phyloP scores from a whole-genome alignment of 2,888 invertebrate genomes.

The Metallyticus violacea region DNA sequence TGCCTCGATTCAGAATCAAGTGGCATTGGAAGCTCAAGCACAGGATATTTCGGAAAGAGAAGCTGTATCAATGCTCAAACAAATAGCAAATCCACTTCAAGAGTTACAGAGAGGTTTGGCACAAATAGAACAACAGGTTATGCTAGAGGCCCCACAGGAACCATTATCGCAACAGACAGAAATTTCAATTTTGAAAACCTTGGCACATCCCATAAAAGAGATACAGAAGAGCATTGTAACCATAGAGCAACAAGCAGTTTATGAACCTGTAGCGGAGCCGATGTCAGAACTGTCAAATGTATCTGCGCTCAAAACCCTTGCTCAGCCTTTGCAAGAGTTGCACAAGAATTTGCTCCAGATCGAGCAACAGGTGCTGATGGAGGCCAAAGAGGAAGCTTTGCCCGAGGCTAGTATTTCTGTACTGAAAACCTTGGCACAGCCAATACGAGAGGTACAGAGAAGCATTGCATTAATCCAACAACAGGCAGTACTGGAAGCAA shows the following conservation, averaged over 20 bases:
- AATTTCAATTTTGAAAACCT: slow-evolving; percentile 45
- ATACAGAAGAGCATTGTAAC: slow-evolving; percentile 42
- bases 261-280: slow-evolving; percentile 32
- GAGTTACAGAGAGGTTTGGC: neutral
- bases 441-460: slow-evolving; percentile 42
- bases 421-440: slow-evolving; percentile 24
- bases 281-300: slow-evolving; percentile 23
- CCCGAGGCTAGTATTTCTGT: slow-evolving; percentile 2
- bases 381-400: neutral
- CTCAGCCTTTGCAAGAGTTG: slow-evolving; percentile 39
- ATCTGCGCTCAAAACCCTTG: slow-evolving; percentile 37
- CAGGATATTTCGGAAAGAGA: slow-evolving; percentile 9
- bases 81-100: neutral
- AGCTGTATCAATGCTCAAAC: neutral
- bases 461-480: slow-evolving; percentile 46
- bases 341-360: slow-evolving; percentile 16
- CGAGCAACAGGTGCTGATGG: slow-evolving; percentile 15
- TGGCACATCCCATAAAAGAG: slow-evolving; percentile 42
- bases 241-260: slow-evolving; percentile 39
- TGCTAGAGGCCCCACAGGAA: slow-evolving; percentile 9
- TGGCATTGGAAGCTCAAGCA: slow-evolving; percentile 16
- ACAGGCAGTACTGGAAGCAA: slow-evolving; percentile 36
- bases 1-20: slow-evolving; percentile 45
- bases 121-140: slow-evolving; percentile 2
- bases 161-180: slow-evolving; percentile 38